Evolutionary conservation across 1,140 invertebrate species (phyloP).

Genomic region (Ostrea edulis): DNA sequence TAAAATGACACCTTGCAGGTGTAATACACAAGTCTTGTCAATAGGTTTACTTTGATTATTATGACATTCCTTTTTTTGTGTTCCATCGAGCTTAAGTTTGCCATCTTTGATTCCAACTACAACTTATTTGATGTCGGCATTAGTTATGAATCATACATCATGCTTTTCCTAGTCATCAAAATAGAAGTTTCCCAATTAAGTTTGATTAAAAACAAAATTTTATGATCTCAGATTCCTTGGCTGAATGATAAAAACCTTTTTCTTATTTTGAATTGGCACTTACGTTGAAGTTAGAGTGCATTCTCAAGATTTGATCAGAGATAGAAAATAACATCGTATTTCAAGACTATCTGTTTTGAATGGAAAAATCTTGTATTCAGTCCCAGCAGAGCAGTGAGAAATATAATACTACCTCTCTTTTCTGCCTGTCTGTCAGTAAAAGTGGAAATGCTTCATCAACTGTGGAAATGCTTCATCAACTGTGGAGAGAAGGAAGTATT

Average conservation of each 20-base stretch:
- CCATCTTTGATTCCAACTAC: not conserved
- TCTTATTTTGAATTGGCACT: not conserved
- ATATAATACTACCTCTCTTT: not conserved
- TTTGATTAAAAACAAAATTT: not conserved
- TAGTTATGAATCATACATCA: constrained; percentile 26
- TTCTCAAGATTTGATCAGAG: not conserved
- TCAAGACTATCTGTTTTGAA: constrained; percentile 10
- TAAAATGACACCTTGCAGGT: constrained; percentile 21
- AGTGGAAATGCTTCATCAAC: not conserved
- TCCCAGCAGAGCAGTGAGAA: not conserved
- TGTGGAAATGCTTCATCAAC: not conserved
- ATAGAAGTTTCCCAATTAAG: constrained; percentile 2
- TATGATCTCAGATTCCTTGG: not conserved
- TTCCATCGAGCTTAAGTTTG: not conserved
- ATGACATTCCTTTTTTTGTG: not conserved
- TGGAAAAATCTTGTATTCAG: constrained; percentile 18
- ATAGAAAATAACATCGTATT: constrained; percentile 13
- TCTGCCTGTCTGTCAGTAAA: not conserved
- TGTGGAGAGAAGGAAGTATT: not conserved
- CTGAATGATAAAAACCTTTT: not conserved
- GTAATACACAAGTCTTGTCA: constrained; percentile 28
- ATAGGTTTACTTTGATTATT: not conserved
- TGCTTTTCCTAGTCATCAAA: not conserved
- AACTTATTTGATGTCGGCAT: not conserved
- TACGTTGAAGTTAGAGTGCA: constrained; percentile 4